phyloP scores from a whole-genome alignment of 2,888 invertebrate species.

The Xestia c-nigrum region DNA sequence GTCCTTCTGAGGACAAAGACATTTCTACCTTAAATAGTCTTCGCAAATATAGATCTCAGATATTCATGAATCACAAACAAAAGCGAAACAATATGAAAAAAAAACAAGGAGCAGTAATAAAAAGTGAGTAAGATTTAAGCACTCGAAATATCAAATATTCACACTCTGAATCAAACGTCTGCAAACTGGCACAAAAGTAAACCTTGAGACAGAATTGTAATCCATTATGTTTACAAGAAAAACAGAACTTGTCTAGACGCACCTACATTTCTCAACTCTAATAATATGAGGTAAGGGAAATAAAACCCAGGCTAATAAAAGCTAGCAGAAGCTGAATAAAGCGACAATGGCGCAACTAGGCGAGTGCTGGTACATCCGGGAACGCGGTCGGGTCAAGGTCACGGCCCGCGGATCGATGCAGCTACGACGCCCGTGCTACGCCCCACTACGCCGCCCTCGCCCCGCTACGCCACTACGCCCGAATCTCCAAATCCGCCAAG shows the following conservation, averaged over 20 bases:
- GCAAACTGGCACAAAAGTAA: conserved; percentile 29
- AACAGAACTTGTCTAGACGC: conserved; percentile 71
- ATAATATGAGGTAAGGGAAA: conserved; percentile 73
- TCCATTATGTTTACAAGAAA: conserved; percentile 60
- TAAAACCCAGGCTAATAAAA: conserved; percentile 85
- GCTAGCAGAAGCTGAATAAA: conserved; percentile 80
- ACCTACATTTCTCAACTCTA: conserved; percentile 65
- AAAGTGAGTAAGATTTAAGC: conserved; percentile 43
- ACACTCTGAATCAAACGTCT: conserved; percentile 43
- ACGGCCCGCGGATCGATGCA: conserved; percentile 92
- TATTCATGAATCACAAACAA: conserved; percentile 48
- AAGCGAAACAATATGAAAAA: conserved; percentile 40
- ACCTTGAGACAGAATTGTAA: conserved; percentile 59
- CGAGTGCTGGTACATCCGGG: conserved; percentile 87
- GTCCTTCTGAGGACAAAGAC: conserved; percentile 45
- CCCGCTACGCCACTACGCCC: conserved; percentile 74
- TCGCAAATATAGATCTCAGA: conserved; percentile 25
- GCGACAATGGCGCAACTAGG: conserved; percentile 87
- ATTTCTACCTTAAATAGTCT: conserved; percentile 36
- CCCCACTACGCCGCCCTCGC: conserved; percentile 72
- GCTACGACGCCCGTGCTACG: conserved; percentile 86
- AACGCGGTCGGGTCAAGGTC: conserved; percentile 92
- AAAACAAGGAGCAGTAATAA: conserved; percentile 26
- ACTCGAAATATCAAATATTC: conserved; percentile 54
- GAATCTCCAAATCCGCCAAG: conserved; percentile 70